phyloP scores from a whole-genome alignment of 2,797 vertebrate species.

The Moxostoma hubbsi region DNA sequence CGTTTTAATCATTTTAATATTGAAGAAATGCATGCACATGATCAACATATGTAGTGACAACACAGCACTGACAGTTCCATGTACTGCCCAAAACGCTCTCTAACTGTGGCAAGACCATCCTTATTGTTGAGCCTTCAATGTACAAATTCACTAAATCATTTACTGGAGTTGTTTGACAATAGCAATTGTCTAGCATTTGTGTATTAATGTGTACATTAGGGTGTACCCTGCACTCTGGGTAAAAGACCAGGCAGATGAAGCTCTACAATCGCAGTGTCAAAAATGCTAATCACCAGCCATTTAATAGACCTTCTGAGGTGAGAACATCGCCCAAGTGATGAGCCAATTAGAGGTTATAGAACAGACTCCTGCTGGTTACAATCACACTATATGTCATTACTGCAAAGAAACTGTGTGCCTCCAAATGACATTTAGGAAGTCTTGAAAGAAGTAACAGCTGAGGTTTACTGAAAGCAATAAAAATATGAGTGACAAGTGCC shows the following conservation, averaged over 20 bases:
- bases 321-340: slow-evolving; percentile 34
- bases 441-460: background rate
- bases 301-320: slow-evolving; percentile 43
- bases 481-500: slow-evolving; percentile 29
- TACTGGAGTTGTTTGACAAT: no score
- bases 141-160: no score
- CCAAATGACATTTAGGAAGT: background rate
- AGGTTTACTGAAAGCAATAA: slow-evolving; percentile 29
- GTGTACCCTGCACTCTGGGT: slow-evolving; percentile 13
- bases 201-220: background rate
- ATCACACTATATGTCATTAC: slow-evolving; percentile 17
- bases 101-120: no score
- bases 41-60: no score
- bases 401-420: background rate
- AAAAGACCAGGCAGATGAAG: slow-evolving; percentile 39
- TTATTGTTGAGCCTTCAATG: no score
- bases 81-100: no score
- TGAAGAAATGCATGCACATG: slow-evolving; percentile 7
- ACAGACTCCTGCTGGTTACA: slow-evolving; percentile 36
- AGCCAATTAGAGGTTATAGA: slow-evolving; percentile 43
- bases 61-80: no score
- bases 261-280: slow-evolving; percentile 32
- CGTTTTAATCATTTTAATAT: background rate
- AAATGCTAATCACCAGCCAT: slow-evolving; percentile 49
- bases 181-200: no score